Conservation (phyloP, 2,888 invertebrate genomes). For the Xestia xanthographa region DNA sequence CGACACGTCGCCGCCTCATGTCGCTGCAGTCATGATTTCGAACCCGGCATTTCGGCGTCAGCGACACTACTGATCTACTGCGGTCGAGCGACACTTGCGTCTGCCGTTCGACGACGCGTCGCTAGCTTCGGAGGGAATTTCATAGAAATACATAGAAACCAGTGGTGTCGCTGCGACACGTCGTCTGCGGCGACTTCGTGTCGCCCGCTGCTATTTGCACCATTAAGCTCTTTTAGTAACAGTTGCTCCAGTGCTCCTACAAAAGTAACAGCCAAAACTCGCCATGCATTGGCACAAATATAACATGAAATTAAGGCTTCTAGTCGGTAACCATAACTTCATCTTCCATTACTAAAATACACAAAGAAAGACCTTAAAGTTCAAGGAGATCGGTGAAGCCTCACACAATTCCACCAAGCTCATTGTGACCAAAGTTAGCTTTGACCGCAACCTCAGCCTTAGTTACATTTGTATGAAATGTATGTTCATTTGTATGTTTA, state of each 20-base stretch:
- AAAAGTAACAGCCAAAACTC: not conserved
- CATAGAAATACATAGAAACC: too few species aligned
- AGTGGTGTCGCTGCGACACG: too few species aligned
- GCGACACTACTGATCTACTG: too few species aligned
- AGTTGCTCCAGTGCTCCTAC: not conserved
- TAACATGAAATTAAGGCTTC: not conserved
- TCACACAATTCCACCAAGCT: not conserved
- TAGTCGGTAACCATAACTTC: not conserved
- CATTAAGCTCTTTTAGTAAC: not conserved
- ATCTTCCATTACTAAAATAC: not conserved
- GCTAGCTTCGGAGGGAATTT: too few species aligned
- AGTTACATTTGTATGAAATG: constrained; percentile 6
- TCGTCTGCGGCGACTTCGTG: too few species aligned
- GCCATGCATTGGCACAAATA: not conserved
- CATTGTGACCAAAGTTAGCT: constrained; percentile 5
- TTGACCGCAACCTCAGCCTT: constrained; percentile 25
- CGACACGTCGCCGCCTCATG: too few species aligned
- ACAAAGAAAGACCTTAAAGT: not conserved
- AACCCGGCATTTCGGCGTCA: too few species aligned
- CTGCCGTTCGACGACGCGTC: too few species aligned
- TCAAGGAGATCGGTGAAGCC: constrained; percentile 3
- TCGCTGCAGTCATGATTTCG: too few species aligned
- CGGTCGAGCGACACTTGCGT: too few species aligned
- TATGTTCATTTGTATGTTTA: too few species aligned
- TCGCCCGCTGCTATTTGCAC: too few species aligned